These are phyloP conservation scores for Pammene fasciana DNA, from an alignment of 2,888 invertebrate genomes.

Conservation along the genomic window DNA sequence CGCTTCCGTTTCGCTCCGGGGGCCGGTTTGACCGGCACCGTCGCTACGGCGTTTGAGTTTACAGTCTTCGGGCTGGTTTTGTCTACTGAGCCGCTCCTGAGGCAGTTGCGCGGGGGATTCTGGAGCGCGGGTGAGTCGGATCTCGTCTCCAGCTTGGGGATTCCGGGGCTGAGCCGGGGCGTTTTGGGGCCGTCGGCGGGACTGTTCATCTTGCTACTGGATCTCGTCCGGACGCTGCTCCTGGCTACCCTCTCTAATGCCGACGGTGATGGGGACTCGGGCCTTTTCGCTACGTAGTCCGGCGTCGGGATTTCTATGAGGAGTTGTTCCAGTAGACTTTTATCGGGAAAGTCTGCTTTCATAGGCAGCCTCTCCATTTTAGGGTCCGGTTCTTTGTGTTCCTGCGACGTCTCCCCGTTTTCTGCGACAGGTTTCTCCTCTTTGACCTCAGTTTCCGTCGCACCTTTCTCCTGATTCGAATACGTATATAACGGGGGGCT, in stretches of 20 bases:
- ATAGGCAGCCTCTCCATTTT: constrained; percentile 69
- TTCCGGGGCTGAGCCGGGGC: constrained; percentile 74
- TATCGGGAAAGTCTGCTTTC: constrained; percentile 80
- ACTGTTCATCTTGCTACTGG: constrained; percentile 87
- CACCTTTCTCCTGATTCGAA: constrained; percentile 87
- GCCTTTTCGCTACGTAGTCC: constrained; percentile 79
- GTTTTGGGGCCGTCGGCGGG: constrained; percentile 83
- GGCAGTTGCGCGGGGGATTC: constrained; percentile 56
- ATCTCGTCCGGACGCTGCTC: constrained; percentile 85
- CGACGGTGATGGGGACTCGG: constrained; percentile 76
- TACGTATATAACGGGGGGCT: constrained; percentile 91
- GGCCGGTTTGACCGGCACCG: constrained; percentile 54
- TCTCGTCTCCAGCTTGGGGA: constrained; percentile 59
- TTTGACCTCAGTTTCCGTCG: constrained; percentile 68
- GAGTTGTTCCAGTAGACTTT: constrained; percentile 89
- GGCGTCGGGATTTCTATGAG: constrained; percentile 91
- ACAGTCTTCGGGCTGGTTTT: constrained; percentile 64
- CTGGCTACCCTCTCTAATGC: constrained; percentile 74
- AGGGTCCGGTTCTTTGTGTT: constrained; percentile 53
- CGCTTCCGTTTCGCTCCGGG: constrained; percentile 87
- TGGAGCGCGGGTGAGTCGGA: constrained; percentile 70
- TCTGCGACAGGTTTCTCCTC: constrained; percentile 55
- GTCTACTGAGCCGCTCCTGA: constrained; percentile 68
- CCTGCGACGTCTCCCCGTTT: constrained; percentile 61
- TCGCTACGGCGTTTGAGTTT: constrained; percentile 45